These are phyloP conservation scores for Lichenostomus cassidix DNA, from an alignment of 2,113 vertebrate species.

Conservation along the genomic window DNA sequence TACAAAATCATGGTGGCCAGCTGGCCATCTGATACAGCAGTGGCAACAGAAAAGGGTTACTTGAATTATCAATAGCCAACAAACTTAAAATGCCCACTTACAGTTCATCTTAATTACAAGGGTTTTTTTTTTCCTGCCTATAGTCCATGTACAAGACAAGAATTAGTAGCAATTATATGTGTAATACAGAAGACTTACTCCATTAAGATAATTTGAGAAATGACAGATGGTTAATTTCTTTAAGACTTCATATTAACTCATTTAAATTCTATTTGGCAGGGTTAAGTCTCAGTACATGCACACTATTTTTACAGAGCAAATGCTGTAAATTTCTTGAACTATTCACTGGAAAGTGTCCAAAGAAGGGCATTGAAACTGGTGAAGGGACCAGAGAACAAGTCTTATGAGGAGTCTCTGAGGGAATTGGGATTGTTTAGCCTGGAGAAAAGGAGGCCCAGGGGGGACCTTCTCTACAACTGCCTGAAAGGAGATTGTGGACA, in stretches of 20 bases:
- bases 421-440: background rate
- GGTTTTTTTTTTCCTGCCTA: background rate
- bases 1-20: background rate
- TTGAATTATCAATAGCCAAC: background rate
- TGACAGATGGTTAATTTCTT: slow-evolving; percentile 30
- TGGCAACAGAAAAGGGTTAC: background rate
- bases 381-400: background rate
- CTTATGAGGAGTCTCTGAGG: background rate
- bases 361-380: background rate
- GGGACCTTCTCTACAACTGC: background rate
- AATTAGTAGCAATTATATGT: background rate
- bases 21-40: background rate
- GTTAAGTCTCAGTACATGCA: background rate
- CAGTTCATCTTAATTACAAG: background rate
- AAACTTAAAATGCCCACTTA: background rate
- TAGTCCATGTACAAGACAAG: background rate
- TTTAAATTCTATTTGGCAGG: slow-evolving; percentile 22
- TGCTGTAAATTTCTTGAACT: background rate
- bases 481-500: background rate
- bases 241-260: slow-evolving; percentile 5
- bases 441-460: background rate
- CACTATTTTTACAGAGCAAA: background rate
- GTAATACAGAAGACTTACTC: background rate
- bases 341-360: background rate
- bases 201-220: background rate